Percentiles rank a stretch among this genome's conserved stretches.
Conservation (phyloP, 2,797 vertebrate species). For the Eidolon dupreanum region DNA sequence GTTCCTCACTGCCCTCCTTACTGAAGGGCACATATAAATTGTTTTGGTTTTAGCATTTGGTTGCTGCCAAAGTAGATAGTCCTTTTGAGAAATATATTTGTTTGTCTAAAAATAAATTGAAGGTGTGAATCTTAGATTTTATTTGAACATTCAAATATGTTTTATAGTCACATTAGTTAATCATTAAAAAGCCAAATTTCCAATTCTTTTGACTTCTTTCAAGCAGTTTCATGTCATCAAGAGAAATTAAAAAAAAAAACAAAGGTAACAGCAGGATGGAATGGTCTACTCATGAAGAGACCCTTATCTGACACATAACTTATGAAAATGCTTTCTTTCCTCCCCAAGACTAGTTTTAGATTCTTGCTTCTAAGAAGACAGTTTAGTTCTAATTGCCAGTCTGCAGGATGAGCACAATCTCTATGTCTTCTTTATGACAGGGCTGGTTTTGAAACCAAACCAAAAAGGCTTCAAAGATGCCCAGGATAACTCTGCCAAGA, state of each 20-base stretch:
- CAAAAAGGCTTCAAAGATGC: conserved; percentile 1
- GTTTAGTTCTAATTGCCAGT: background rate
- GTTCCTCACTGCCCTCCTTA: background rate
- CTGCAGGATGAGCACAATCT: background rate
- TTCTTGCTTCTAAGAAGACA: conserved; percentile 16
- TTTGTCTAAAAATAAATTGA: conserved; percentile 26
- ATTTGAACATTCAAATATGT: conserved; percentile 28
- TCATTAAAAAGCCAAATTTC: conserved; percentile 13
- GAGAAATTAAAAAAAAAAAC: background rate
- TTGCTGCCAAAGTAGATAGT: background rate
- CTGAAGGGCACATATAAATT: background rate
- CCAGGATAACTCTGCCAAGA: conserved; percentile 28
- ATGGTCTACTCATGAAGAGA: background rate
- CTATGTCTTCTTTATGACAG: background rate
- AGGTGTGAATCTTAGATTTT: conserved; percentile 26
- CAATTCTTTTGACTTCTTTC: background rate
- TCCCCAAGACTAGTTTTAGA: conserved; percentile 11
- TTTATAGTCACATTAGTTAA: background rate
- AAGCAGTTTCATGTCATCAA: background rate
- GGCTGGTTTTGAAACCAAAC: conserved; percentile 58
- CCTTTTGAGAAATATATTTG: conserved; percentile 11
- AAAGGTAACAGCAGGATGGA: background rate
- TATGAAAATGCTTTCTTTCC: background rate
- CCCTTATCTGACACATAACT: background rate
- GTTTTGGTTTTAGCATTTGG: background rate